phyloP scores from a whole-genome alignment of 2,113 vertebrate species.

The Axis porcinus region DNA sequence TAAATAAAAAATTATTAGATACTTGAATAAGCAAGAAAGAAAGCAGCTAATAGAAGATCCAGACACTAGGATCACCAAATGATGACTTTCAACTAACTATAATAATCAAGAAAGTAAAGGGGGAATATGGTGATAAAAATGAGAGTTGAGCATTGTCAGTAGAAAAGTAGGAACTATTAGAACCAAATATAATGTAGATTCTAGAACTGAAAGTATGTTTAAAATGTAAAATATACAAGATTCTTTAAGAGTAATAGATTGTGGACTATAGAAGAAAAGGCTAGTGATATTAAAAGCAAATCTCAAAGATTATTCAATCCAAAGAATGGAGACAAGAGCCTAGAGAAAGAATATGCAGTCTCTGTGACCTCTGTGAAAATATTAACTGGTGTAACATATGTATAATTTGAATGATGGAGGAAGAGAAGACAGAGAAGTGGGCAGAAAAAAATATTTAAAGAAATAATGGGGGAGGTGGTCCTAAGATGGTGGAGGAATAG shows the following conservation, averaged over 20 bases:
- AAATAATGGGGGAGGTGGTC: neutral
- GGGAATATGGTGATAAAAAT: neutral
- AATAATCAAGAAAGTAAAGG: neutral
- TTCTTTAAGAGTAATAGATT: neutral
- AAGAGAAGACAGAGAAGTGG: neutral
- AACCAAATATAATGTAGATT: neutral
- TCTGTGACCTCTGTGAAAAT: neutral
- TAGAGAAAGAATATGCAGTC: neutral
- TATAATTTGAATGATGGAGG: neutral
- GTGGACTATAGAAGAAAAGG: neutral
- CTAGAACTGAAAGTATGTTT: neutral
- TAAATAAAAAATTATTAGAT: neutral
- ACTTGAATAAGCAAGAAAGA: neutral
- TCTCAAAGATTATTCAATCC: neutral
- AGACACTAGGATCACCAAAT: neutral
- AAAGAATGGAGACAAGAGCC: neutral
- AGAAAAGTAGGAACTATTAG: neutral
- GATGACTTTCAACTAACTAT: neutral
- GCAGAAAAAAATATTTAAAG: neutral
- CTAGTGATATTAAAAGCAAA: neutral
- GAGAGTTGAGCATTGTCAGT: neutral
- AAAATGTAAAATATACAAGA: neutral
- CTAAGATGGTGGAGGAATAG: neutral
- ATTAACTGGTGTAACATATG: neutral
- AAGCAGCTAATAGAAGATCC: neutral